Conservation (phyloP, 2,888 invertebrate genomes). For the Allophyes oxyacanthae region DNA sequence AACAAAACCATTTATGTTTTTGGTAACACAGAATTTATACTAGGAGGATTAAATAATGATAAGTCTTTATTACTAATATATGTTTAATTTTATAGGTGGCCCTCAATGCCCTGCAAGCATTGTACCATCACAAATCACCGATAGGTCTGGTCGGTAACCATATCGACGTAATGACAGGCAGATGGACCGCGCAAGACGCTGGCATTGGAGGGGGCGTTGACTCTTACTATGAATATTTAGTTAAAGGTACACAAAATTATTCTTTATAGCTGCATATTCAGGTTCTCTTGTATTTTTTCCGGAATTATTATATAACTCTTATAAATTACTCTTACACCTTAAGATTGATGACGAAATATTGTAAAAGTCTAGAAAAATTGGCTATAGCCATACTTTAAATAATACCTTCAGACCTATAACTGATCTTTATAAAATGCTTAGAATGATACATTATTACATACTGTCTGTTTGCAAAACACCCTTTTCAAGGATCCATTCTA, state of each 20-base stretch:
- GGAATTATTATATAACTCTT: too few relatives aligned
- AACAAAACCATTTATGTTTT: too few relatives aligned
- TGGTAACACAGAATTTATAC: too few relatives aligned
- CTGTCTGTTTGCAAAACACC: too few relatives aligned
- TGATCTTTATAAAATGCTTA: too few relatives aligned
- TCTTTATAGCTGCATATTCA: not conserved
- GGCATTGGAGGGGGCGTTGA: conserved; percentile 99
- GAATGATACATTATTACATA: too few relatives aligned
- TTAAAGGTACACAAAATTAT: conserved; percentile 91
- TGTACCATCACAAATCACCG: conserved; percentile 95
- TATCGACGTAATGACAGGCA: conserved; percentile 97
- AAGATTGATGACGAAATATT: too few relatives aligned
- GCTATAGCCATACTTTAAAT: too few relatives aligned
- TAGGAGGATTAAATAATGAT: too few relatives aligned
- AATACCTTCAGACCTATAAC: too few relatives aligned
- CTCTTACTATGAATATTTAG: conserved; percentile 99
- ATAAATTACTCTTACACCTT: too few relatives aligned
- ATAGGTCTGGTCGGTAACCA: conserved; percentile 99
- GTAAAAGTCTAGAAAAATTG: too few relatives aligned
- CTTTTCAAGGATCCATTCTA: conserved; percentile 91
- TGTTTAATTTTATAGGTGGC: conserved; percentile 91
- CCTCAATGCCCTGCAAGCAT: conserved; percentile 95
- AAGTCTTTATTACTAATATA: not conserved
- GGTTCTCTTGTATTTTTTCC: not conserved
- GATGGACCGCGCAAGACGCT: conserved; percentile 99